A percentile compares a stretch with the other conserved stretches of the same genome.
Evolutionary conservation across 2,888 invertebrate species (phyloP).

Genomic region (Aspidiotus destructor): DNA sequence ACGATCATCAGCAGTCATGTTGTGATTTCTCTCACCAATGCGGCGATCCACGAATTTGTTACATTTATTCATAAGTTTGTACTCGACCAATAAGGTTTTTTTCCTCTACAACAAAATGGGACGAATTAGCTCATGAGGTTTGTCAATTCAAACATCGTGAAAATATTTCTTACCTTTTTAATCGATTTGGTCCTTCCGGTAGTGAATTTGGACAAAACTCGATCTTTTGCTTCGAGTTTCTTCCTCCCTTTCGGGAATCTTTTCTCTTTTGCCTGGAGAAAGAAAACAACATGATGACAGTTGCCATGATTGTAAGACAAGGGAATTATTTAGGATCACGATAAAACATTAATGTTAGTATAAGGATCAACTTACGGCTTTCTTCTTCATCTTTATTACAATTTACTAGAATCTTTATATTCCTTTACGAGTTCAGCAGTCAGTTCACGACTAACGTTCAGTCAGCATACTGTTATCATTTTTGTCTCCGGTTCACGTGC

Average conservation of each 20-base stretch:
- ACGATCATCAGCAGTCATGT: constrained; percentile 64
- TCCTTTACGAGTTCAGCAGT: too few species aligned
- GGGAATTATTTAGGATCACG: too few species aligned
- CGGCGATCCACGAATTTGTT: constrained; percentile 80
- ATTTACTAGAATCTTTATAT: too few species aligned
- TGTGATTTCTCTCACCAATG: constrained; percentile 68
- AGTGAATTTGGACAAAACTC: constrained; percentile 25
- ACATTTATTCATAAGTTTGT: constrained; percentile 67
- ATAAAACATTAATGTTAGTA: too few species aligned
- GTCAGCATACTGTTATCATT: too few species aligned
- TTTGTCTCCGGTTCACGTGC: too few species aligned
- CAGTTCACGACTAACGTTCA: too few species aligned
- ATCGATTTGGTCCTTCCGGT: constrained; percentile 19
- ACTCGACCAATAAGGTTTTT: constrained; percentile 77
- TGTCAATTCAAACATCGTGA: not conserved
- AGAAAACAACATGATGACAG: too few species aligned
- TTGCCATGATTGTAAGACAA: too few species aligned
- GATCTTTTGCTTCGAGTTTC: constrained; percentile 12
- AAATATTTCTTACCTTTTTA: constrained; percentile 53
- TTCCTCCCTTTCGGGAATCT: not conserved
- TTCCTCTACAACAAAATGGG: constrained; percentile 53
- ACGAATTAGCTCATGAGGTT: not conserved
- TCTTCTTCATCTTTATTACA: too few species aligned
- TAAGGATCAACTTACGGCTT: too few species aligned
- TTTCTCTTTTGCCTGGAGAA: too few species aligned